These are phyloP conservation scores for Bombyx mandarina DNA, from an alignment of 1,140 invertebrate genomes.

Conservation along the genomic window DNA sequence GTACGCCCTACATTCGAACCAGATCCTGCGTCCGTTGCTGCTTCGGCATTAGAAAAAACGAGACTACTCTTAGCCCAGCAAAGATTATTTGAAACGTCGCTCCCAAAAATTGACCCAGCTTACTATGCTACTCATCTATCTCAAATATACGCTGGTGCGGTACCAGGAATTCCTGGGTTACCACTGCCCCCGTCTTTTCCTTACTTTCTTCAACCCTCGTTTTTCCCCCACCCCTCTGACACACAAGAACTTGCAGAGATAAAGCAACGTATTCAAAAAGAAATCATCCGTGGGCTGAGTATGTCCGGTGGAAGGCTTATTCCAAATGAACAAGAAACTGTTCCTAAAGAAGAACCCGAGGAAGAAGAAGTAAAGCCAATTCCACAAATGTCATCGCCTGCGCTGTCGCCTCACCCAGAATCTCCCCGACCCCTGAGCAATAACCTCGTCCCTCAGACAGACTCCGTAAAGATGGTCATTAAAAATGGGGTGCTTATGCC, in stretches of 20 bases:
- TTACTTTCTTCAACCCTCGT: conserved; percentile 73
- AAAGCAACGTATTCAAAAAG: conserved; percentile 77
- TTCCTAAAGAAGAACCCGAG: conserved; percentile 49
- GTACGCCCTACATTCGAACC: conserved; percentile 57
- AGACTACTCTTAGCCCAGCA: conserved; percentile 73
- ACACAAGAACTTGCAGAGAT: conserved; percentile 74
- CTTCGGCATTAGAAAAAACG: conserved; percentile 60
- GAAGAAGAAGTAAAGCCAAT: conserved; percentile 60
- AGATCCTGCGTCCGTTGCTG: conserved; percentile 32
- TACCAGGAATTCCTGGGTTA: conserved; percentile 62
- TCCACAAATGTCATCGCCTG: conserved; percentile 34
- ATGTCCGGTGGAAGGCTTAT: conserved; percentile 78
- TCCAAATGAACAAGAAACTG: conserved; percentile 67
- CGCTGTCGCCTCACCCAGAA: conserved; percentile 45
- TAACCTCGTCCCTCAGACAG: conserved; percentile 53
- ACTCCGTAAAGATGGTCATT: conserved; percentile 89
- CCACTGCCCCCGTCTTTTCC: conserved; percentile 71
- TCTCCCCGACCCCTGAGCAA: conserved; percentile 48
- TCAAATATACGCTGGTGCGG: conserved; percentile 69
- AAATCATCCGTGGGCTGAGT: conserved; percentile 76
- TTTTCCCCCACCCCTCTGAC: conserved; percentile 72
- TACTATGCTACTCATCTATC: conserved; percentile 72
- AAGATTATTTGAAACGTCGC: conserved; percentile 71
- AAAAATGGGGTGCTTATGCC: conserved; percentile 91
- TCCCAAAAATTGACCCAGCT: conserved; percentile 71